Percentiles rank a stretch among this genome's conserved stretches.
phyloP scores from a whole-genome alignment of 2,797 vertebrate genomes.

The Manis javanica region DNA sequence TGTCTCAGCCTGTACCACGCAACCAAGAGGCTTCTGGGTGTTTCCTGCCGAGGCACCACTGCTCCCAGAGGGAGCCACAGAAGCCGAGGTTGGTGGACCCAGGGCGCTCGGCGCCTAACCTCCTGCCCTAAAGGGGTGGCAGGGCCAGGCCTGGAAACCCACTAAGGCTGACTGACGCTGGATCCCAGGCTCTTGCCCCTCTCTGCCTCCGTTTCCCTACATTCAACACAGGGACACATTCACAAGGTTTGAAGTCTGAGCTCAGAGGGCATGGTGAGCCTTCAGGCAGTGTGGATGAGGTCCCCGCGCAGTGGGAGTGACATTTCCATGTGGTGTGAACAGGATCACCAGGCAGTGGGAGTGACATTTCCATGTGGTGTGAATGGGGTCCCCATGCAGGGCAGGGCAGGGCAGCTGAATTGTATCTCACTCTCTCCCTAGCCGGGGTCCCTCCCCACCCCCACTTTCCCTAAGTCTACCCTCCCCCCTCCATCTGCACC shows the following conservation, averaged over 20 bases:
- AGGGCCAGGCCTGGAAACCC: fast-evolving
- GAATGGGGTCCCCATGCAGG: background rate
- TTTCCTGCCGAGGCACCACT: background rate
- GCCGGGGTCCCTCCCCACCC: background rate
- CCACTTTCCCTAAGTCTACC: fast-evolving
- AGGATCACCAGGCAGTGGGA: background rate
- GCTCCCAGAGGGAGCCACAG: background rate
- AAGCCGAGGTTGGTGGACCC: background rate
- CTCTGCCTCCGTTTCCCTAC: background rate
- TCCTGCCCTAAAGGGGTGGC: background rate
- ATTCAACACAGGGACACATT: fast-evolving
- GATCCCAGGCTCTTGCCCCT: fast-evolving
- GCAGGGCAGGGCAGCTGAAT: too few species aligned
- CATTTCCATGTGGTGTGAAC: too few species aligned
- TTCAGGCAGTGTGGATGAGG: background rate
- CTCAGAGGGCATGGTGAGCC: background rate
- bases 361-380: too few species aligned
- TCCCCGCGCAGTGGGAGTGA: fast-evolving
- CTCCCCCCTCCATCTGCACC: background rate
- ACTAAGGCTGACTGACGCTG: background rate
- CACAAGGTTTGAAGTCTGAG: fast-evolving
- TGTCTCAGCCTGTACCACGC: too few species aligned
- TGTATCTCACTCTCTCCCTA: background rate
- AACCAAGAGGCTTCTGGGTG: too few species aligned
- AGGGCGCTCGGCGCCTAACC: background rate